Evolutionary conservation across 2,797 vertebrate species (phyloP), one percentile per base, ranked within the genome.

Genomic region (Hephaestus fuliginosus): DNA sequence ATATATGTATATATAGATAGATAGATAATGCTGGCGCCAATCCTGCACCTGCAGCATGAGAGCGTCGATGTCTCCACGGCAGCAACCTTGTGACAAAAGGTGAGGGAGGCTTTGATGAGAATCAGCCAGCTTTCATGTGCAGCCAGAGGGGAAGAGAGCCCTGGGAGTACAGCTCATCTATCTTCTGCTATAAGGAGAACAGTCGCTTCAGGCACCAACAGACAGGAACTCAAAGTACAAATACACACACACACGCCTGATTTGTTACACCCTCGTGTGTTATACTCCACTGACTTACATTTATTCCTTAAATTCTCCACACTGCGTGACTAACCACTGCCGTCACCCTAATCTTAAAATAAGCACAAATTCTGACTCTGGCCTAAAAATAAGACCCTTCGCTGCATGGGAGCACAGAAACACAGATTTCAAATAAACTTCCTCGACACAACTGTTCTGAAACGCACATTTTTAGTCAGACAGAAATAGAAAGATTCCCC

Each of bases 41-140:
- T 33, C 30, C 51, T 67, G 77, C 83, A 84, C 68, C 82, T 85
- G 86, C 81, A 66, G 74, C 78, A 74, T 11, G 70, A 72, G 76
- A 71, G 71, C 0, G 25, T 17, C 6, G 5, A 15, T 9, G 74
- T 80, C 79, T 88, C 80, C 20, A 53, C 20, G n/a, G 83, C 74
- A 58, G 84, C 49, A 56, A 74, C 62, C 86, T 52, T 56, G 7
- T 7, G 28, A 82, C 84, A 68, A 65, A 88, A 88, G 88, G 91
- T 82, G 83, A 89, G 72, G 3, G 68, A 28, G 65, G 73, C 88
- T 94, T 93, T 91, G 89, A 92, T 92, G 88, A 74, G 75, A 88
- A 79, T 86, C 89, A 80, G 74, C 70, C 64, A 56, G 83, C 88
- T 92, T 92, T 92, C 86, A 91, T 90, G 89, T 88, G 88, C 74